Base-by-base conservation (phyloP, 92 coral and sea anemone genomes). In the Phenganax marumi region DNA sequence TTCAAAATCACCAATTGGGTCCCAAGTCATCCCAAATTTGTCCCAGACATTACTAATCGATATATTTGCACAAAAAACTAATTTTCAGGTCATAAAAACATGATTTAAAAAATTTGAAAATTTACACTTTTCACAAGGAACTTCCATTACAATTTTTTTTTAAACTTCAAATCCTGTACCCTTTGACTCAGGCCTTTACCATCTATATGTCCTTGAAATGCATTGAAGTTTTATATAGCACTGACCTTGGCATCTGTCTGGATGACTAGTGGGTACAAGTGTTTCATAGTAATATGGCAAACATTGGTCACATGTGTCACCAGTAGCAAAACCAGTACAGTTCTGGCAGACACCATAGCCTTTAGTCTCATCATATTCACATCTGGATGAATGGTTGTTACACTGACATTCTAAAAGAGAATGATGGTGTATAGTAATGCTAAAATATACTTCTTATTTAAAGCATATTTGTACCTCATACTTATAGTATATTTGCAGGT, bases 301-400 rank as follows among this genome's bases (percentile, higher is more conserved):
- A 63, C 99, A 96, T 16, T 48, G 77, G 14, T 92, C 88, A 76
- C 99, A 96, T 71, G 84, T 84, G 70, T 92, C 97, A 55, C 98
- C 97, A 46, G 85, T 76, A 52, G 99, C 92, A 86, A 90, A 90
- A 64, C 87, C 90, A 60, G 88, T 79, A 77, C 99, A 96, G 86
- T 91, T 88, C 64, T 84, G 76, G 57, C 99, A 96, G 3, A 92
- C 90, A 54, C 99, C 99, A 89, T 89, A 88, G 48, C 90, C 89
- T 76, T 88, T 91, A 62, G 84, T 82, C 23, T 80, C 79, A 68
- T 89, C 78, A 57, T 83, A 96, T 18, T 83, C 69, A 76, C 99
- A 96, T 68, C 91, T 86, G 3, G 70, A 81, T 2, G 99, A 63
- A 86, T 96, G 99, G 57, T 88, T 92, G 76, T 90, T 87, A 74